Conservation (phyloP, 2,113 vertebrate species). For the Gymnobelideus leadbeateri region DNA sequence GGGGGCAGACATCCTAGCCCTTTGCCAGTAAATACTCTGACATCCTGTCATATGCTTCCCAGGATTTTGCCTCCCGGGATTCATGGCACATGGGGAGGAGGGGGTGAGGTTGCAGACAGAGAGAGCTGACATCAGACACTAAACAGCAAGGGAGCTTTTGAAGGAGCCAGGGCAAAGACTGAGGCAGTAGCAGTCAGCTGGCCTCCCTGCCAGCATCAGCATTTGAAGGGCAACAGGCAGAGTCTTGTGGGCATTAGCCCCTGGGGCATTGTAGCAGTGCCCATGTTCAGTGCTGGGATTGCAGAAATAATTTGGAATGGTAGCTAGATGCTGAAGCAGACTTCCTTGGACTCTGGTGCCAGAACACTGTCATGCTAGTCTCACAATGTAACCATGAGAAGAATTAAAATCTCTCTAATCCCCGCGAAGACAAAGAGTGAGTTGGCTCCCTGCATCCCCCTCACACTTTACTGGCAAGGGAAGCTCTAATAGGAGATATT, state of each 20-base stretch:
- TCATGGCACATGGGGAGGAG: neutral
- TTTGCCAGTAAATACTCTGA: conserved; percentile 6
- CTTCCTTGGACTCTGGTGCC: neutral
- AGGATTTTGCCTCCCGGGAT: neutral
- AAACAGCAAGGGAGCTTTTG: neutral
- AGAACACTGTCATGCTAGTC: neutral
- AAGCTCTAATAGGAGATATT: neutral
- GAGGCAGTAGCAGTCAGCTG: neutral
- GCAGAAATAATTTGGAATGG: neutral
- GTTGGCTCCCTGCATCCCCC: neutral
- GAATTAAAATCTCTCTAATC: neutral
- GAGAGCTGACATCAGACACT: neutral
- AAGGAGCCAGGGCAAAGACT: neutral
- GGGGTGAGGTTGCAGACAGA: neutral
- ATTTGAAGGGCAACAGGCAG: neutral
- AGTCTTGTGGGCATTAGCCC: neutral
- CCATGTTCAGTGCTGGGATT: neutral
- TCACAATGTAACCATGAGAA: neutral
- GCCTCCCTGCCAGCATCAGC: neutral
- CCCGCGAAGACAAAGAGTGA: neutral
- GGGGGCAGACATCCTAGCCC: neutral
- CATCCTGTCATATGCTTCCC: neutral
- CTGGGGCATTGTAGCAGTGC: neutral
- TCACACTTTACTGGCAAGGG: neutral
- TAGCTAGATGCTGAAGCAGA: neutral